Base-by-base conservation (phyloP, 37 sponge, comb jelly and placozoan genomes). In the Chondrilla cf. caribensis region DNA sequence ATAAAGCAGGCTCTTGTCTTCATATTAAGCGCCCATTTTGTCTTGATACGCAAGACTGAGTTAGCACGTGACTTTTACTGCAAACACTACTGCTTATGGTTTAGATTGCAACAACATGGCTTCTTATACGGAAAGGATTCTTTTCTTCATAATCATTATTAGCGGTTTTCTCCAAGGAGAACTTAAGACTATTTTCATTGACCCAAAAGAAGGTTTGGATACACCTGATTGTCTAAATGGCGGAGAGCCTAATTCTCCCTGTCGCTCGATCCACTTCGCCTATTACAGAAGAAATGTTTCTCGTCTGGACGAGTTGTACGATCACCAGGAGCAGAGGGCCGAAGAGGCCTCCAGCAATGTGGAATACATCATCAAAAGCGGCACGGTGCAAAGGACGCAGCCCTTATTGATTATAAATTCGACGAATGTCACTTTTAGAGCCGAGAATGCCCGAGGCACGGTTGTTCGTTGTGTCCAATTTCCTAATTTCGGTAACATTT, bases 361-460 rank as follows among this genome's bases (percentile, higher is more conserved):
- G n/a, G 76, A 38, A 15, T 73, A 36, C 76, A 2, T 39, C 76
- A n/a, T 73, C 24, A 37, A 25, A 18, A 31, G 38, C 18, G 76
- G 76, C 2, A 40, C 22, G 9, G 51, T 43, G 22, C 35, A 26
- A 31, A 19, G 9, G 29, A 9, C 35, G 5, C 21, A 9, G 14
- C 58, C 43, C 33, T 0, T 86, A 40, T 7, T 60, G 3, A 36
- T 92, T 0, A n/a, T 47, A 25, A 22, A 54, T 28, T 47, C 72
- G 39, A 25, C 0, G 0, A 83, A 92, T 62, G 42, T 92, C 70
- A 67, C 77, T 0, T 57, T 92, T 0, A 60, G 67, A 17, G 85
- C 89, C 0, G 80, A 33, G 17, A 35, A 72, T 71, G 60, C 29
- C 31, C 78, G 80, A 0, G 39, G 60, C 4, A 81, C 86, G 18